Base-by-base conservation (phyloP, 2,797 vertebrate species). In the Catharus ustulatus region DNA sequence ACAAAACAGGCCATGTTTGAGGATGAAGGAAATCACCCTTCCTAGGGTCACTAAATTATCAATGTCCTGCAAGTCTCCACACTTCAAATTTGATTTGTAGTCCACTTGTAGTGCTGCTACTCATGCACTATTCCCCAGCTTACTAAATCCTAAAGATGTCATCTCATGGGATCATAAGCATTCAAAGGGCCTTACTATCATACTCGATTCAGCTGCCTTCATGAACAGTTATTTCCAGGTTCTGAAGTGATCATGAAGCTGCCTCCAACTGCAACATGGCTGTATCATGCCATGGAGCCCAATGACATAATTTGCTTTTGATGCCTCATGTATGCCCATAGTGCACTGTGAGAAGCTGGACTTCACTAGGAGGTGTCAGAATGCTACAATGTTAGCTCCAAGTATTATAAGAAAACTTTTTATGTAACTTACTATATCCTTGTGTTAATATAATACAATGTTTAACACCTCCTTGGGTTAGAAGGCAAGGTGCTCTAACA, bases 321-420 rank as follows among this genome's bases (percentile, higher is more conserved):
- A 48, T 13, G 6, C 15, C 42, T 62, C 54, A 36, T 0, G 0
- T 8, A 12, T 12, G 30, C 42, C 51, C n/a, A 22, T 1, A 27
- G 9, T 11, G 19, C 18, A 13, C 52, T 20, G 22, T 1, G 6
- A 74, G 36, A 79, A 80, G 42, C 10, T 34, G 34, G 9, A 23
- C 13, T 63, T 30, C 51, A 59, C 18, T 21, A 71, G 46, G 19
- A 21, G 8, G 13, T 15, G 19, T 36, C 46, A 59, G 6, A 77
- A 84, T 3, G 12, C 67, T 61, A 34, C 34, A 51, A 20, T 5
- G 3, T 46, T 46, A 63, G 29, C 15, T 34, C 22, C 57, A 2
- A 6, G 26, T 57, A 68, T 24, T 62, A 40, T 4, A 22, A 21
- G 15, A 27, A 83, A 68, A 38, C n/a, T 45, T 48, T 34, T 62